Evolutionary conservation across 2,888 invertebrate species (phyloP).

Genomic region (Napeogenes inachia): DNA sequence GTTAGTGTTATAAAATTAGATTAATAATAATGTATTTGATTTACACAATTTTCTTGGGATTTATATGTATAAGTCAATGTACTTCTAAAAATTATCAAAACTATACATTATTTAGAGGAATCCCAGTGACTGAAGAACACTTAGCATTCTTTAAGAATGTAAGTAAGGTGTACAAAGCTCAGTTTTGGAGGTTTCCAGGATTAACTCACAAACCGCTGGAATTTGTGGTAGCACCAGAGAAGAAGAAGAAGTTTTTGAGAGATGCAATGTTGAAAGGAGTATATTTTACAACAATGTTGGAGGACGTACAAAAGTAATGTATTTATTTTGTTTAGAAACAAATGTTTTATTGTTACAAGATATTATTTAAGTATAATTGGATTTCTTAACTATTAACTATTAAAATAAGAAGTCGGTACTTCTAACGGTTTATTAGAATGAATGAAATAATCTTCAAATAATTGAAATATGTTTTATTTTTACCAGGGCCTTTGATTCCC

Average conservation of each 20-base stretch:
- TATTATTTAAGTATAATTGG: no score
- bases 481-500: slow-evolving; percentile 53
- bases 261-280: slow-evolving; percentile 39
- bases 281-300: slow-evolving; percentile 45
- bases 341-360: no score
- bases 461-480: neutral
- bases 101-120: slow-evolving; percentile 51
- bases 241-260: slow-evolving; percentile 36
- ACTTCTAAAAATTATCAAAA: slow-evolving; percentile 43
- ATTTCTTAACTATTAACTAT: no score
- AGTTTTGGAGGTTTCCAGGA: slow-evolving; percentile 55
- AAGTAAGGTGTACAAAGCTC: slow-evolving; percentile 36
- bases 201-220: slow-evolving; percentile 46
- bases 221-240: slow-evolving; percentile 47
- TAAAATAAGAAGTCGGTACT: no score
- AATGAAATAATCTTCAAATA: no score
- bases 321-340: neutral
- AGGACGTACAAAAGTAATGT: slow-evolving; percentile 53
- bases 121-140: slow-evolving; percentile 44
- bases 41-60: neutral
- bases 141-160: slow-evolving; percentile 48
- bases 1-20: no score
- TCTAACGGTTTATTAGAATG: neutral
- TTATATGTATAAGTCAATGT: slow-evolving; percentile 19
- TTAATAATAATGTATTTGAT: slow-evolving; percentile 10